Evolutionary conservation across 1,140 invertebrate species (phyloP), one percentile per base, ranked within the genome.

Genomic region (Stegodyphus mimosarum): DNA sequence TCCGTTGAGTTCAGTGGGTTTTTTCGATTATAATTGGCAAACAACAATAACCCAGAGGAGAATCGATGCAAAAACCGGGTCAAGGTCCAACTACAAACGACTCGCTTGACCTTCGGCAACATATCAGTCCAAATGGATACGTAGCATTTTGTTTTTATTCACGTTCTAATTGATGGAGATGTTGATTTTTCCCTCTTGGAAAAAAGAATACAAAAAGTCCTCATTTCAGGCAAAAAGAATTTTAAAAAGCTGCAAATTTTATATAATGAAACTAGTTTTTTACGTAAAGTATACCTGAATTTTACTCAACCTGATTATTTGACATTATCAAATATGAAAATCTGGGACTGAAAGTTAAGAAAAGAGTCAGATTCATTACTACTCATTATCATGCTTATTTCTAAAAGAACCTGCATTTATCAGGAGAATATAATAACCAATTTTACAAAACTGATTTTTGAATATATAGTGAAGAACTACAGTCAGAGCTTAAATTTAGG

Each of bases 21-120:
- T 33, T 33, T 33, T 33, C 33, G 33, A 33, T 33, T 69, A 67
- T 48, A 79, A 79, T 79, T 48, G 76, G 66, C 63, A 51, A 79
- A 70, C 10, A 80, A 80, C 77, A 80, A 80, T 71, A 48, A 3
- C 33, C 55, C 9, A 52, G 17, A 9, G 50, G 15, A 51, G 60
- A 51, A 80, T 80, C 77, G 71, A 50, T 71, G 67, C 33, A 51
- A 80, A 80, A 80, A 17, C 67, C 33, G 67, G 77, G 77, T 80
- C 77, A 80, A 80, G 77, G 77, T 80, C 77, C 77, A 80, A 18
- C 49, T 48, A 80, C 71, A 60, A 80, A 80, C 60, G 77, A 80
- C 51, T 71, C 18, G 13, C 17, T 52, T 71, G 67, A 80, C 77
- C 77, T 80, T 80, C 77, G 60, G n/a, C 33, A 55, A 78, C 48